phyloP scores from a whole-genome alignment of 2,113 vertebrate genomes.

The Atractosteus spatula region DNA sequence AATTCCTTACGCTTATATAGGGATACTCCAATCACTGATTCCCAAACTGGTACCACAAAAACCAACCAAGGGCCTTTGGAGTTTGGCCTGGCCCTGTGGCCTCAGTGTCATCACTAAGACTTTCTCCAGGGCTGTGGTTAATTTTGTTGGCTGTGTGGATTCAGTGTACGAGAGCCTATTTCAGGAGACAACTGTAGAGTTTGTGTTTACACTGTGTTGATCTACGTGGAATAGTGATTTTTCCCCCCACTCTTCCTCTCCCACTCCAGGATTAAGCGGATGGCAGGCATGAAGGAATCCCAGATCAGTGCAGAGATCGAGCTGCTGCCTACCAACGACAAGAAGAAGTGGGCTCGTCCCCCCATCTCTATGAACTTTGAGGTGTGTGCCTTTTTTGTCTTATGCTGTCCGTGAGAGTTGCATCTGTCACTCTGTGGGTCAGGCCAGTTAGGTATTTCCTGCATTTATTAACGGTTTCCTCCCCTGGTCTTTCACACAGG shows the following conservation, averaged over 20 bases:
- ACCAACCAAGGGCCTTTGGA: too few relatives aligned
- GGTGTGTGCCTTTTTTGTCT: slow-evolving; percentile 56
- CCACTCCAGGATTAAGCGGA: slow-evolving; percentile 87
- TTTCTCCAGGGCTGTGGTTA: too few relatives aligned
- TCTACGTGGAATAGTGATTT: neutral
- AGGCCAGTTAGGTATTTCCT: too few relatives aligned
- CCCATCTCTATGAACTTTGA: slow-evolving; percentile 99
- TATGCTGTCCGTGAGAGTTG: neutral
- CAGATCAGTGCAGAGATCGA: slow-evolving; percentile 99
- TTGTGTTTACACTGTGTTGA: too few relatives aligned
- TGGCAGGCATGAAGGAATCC: slow-evolving; percentile 99
- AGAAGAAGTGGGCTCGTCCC: slow-evolving; percentile 98
- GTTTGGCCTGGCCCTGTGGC: too few relatives aligned
- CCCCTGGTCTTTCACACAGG: slow-evolving; percentile 56
- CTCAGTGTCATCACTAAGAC: too few relatives aligned
- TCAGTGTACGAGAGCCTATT: neutral
- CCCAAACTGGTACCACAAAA: too few relatives aligned
- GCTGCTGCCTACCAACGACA: slow-evolving; percentile 96
- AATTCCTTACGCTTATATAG: too few relatives aligned
- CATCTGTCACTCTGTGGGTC: neutral
- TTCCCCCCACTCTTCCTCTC: slow-evolving; percentile 1
- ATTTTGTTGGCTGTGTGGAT: neutral
- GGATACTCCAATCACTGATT: too few relatives aligned
- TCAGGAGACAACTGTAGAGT: too few relatives aligned
- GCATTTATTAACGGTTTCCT: neutral